phyloP scores from a whole-genome alignment of 2,888 invertebrate species.

The Timema podura region DNA sequence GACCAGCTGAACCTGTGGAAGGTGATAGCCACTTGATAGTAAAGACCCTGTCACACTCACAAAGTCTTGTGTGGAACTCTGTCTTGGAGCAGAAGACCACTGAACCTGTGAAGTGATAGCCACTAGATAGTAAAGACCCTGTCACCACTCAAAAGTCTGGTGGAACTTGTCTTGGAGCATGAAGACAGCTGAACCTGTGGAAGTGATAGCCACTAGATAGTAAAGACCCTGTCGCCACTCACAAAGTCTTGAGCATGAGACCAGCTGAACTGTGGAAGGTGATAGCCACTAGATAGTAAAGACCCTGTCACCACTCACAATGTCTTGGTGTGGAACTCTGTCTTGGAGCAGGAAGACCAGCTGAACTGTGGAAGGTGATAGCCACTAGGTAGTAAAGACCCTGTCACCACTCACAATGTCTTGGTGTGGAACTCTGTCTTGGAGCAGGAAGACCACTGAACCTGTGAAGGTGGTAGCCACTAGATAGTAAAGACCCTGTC shows the following conservation, averaged over 20 bases:
- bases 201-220: no score
- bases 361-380: slow-evolving; percentile 69
- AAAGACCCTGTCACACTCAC: slow-evolving; percentile 43
- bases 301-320: slow-evolving; percentile 46
- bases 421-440: slow-evolving; percentile 61
- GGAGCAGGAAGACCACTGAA: slow-evolving; percentile 76
- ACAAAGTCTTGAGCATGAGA: slow-evolving; percentile 68
- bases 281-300: slow-evolving; percentile 56
- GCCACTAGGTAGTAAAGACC: slow-evolving; percentile 52
- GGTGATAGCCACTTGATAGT: slow-evolving; percentile 61
- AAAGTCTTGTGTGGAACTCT: slow-evolving; percentile 60
- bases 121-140: slow-evolving; percentile 46
- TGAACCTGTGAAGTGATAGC: slow-evolving; percentile 67
- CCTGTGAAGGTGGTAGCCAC: slow-evolving; percentile 71
- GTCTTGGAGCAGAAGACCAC: slow-evolving; percentile 71
- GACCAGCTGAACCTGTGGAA: slow-evolving; percentile 76
- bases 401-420: slow-evolving; percentile 49
- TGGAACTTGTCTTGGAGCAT: no score
- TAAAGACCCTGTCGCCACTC: slow-evolving; percentile 35
- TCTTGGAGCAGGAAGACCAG: slow-evolving; percentile 70
- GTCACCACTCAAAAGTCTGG: no score
- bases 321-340: slow-evolving; percentile 60
- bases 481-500: slow-evolving; percentile 37
- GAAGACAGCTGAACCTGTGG: no score
- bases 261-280: slow-evolving; percentile 73